Conservation (phyloP, 1,140 invertebrate species). For the Drosophila orena region DNA sequence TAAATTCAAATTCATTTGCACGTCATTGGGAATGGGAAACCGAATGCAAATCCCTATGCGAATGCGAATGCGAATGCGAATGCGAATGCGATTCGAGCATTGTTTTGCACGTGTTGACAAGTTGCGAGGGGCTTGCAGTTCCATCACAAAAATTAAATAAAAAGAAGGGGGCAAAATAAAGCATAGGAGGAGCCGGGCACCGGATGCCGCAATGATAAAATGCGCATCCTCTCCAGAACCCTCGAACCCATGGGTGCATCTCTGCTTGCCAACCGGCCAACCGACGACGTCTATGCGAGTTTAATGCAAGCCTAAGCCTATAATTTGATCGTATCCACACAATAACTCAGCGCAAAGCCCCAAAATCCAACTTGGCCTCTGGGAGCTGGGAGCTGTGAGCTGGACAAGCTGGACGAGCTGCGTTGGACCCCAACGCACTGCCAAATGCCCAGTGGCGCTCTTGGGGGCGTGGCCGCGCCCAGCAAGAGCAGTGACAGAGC, state of each 20-base stretch:
- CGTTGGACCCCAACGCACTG: constrained; percentile 39
- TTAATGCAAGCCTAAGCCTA: constrained; percentile 78
- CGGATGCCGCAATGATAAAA: constrained; percentile 55
- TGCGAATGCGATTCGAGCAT: constrained; percentile 32
- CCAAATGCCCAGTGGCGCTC: constrained; percentile 77
- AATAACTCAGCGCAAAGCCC: constrained; percentile 65
- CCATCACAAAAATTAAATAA: too few relatives aligned
- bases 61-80: constrained; percentile 20
- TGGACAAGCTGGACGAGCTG: too few relatives aligned
- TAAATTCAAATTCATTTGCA: constrained; percentile 60
- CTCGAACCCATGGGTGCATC: background rate
- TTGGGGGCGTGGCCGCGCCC: constrained; percentile 32
- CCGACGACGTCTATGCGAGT: constrained; percentile 69
- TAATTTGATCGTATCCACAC: constrained; percentile 83
- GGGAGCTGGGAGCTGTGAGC: too few relatives aligned
- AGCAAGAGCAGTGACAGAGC: constrained; percentile 69
- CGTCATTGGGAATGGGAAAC: constrained; percentile 9
- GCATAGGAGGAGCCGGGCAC: constrained; percentile 10
- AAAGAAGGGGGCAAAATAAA: background rate
- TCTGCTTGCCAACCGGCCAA: background rate
- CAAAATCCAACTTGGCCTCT: background rate
- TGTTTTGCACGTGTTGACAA: constrained; percentile 63
- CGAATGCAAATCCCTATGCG: background rate
- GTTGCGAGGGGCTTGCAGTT: constrained; percentile 13
- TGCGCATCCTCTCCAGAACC: constrained; percentile 40